phyloP scores from a whole-genome alignment of 2,113 vertebrate genomes.

The Edolisoma coerulescens region DNA sequence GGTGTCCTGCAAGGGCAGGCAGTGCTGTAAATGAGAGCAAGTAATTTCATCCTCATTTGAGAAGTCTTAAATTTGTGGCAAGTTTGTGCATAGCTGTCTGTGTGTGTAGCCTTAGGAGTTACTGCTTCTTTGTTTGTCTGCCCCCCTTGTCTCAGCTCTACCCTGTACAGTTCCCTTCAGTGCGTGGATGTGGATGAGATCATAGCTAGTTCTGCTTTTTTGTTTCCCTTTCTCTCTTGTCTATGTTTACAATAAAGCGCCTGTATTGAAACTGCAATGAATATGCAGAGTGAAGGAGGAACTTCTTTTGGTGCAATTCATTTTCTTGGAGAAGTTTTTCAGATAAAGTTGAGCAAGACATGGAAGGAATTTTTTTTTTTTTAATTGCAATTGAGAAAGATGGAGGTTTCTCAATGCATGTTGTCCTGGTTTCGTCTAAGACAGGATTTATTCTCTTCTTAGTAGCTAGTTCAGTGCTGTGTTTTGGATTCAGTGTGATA shows the following conservation, averaged over 20 bases:
- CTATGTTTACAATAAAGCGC: not conserved
- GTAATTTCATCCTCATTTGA: not conserved
- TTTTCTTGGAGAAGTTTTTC: not conserved
- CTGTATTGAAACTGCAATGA: not conserved
- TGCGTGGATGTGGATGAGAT: not conserved
- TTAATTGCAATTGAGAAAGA: not conserved
- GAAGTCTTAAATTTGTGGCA: not conserved
- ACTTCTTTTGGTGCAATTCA: not conserved
- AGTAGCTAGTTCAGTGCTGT: not conserved
- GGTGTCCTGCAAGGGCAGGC: not conserved
- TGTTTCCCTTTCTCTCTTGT: slow-evolving; percentile 27
- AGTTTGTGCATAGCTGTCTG: not conserved
- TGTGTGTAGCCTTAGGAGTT: not conserved
- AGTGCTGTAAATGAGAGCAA: not conserved
- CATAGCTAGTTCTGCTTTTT: slow-evolving; percentile 24
- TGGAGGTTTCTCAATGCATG: not conserved
- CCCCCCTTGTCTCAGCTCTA: not conserved
- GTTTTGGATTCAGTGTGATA: not conserved
- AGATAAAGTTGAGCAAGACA: not conserved
- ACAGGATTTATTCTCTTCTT: not conserved
- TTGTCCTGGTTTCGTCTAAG: not conserved
- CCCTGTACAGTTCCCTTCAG: not conserved
- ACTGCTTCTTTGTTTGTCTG: not conserved
- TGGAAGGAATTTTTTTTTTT: not conserved
- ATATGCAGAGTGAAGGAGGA: not conserved